Percentiles rank a stretch among this genome's conserved stretches.
phyloP scores from a whole-genome alignment of 1,140 invertebrate species.

The Lanistes nyassanus region DNA sequence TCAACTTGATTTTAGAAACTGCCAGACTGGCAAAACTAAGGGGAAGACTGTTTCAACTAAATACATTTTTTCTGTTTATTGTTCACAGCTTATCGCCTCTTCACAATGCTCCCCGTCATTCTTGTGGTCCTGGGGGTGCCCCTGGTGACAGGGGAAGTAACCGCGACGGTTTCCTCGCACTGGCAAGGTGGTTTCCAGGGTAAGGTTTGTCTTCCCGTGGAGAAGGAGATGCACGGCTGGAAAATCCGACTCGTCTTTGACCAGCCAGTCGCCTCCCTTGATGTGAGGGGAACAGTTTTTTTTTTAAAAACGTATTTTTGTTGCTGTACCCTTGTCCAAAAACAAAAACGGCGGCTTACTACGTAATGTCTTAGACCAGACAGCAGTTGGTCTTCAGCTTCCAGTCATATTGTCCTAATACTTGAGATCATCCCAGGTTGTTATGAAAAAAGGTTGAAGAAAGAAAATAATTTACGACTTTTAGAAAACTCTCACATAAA shows the following conservation, averaged over 20 bases:
- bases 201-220: constrained; percentile 20
- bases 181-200: constrained; percentile 38
- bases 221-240: constrained; percentile 29
- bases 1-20: too few species aligned
- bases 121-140: background rate
- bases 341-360: too few species aligned
- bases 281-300: constrained; percentile 14
- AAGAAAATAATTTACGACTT: too few species aligned
- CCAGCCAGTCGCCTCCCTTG: constrained; percentile 20
- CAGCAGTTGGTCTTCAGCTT: too few species aligned
- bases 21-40: background rate
- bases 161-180: constrained; percentile 8
- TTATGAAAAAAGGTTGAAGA: too few species aligned
- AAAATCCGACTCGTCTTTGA: constrained; percentile 29
- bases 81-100: background rate
- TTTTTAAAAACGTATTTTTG: too few species aligned
- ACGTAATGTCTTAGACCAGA: too few species aligned
- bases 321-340: too few species aligned
- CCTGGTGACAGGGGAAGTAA: background rate
- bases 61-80: background rate
- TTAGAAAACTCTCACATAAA: too few species aligned
- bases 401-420: too few species aligned
- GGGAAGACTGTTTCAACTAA: background rate
- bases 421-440: too few species aligned
- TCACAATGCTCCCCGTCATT: background rate